Conservation (phyloP, 2,888 invertebrate genomes). For the Candidula unifasciata region DNA sequence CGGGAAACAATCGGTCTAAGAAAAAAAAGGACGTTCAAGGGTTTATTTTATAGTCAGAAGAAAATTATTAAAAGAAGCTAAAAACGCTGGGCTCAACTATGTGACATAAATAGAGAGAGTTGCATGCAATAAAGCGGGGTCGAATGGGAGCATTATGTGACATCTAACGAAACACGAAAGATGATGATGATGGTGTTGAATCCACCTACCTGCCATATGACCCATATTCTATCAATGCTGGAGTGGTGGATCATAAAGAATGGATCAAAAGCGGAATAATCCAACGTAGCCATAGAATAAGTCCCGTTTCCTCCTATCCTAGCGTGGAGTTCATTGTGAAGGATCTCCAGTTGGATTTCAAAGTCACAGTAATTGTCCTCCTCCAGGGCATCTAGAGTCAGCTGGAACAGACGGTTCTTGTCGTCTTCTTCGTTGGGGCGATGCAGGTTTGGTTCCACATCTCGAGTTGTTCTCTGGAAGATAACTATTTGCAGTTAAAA, state of each 20-base stretch:
- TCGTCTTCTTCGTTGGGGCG: conserved; percentile 36
- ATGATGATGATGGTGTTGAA: too few species aligned
- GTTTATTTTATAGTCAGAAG: too few species aligned
- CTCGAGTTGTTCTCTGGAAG: conserved; percentile 43
- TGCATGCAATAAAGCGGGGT: too few species aligned
- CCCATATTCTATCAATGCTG: conserved; percentile 58
- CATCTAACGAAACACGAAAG: too few species aligned
- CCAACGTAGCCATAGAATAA: conserved; percentile 57
- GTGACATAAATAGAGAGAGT: too few species aligned
- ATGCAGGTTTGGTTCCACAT: conserved; percentile 43
- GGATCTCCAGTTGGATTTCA: conserved; percentile 57
- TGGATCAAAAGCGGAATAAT: conserved; percentile 58
- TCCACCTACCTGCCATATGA: conserved; percentile 55
- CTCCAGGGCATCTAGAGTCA: conserved; percentile 53
- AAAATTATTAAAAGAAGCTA: too few species aligned
- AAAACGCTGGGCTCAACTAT: too few species aligned
- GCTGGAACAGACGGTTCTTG: conserved; percentile 52
- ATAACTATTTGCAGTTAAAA: too few species aligned
- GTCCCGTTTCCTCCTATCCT: conserved; percentile 52
- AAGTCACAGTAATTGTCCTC: conserved; percentile 58
- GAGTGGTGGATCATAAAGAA: conserved; percentile 58
- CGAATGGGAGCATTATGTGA: too few species aligned
- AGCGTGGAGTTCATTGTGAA: conserved; percentile 57
- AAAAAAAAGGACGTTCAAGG: too few species aligned
- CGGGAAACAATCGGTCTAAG: too few species aligned